Base-by-base conservation (phyloP, 2,113 vertebrate species). In the Caranx melampygus region DNA sequence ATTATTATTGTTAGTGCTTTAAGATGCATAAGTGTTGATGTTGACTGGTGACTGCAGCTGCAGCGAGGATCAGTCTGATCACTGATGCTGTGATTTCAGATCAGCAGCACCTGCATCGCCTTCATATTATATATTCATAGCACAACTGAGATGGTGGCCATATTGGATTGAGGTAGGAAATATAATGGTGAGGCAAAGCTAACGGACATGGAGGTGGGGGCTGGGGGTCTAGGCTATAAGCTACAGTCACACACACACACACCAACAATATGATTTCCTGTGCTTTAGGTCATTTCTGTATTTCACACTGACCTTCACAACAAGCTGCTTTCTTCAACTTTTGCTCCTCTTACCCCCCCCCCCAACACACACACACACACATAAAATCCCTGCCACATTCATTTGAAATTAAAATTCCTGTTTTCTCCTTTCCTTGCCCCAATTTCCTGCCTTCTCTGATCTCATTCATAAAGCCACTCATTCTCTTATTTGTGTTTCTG, bases 41-140 rank as follows among this genome's bases (percentile, higher is more conserved):
- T 40, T 21, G 1, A 59, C 13, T 31, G 8, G 33, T 67, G 44
- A 33, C n/a, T 63, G 42, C 55, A 78, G 82, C 72, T 78, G 65
- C 65, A 72, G 54, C 31, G 13, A 26, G 63, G 6, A n/a, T 55
- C 57, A 37, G 54, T 69, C 35, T 59, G 62, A 20, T 68, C 16
- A 21, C 2, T 72, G 59, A 2, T 65, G 60, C 1, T 74, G 57
- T 72, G 78, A 47, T 72, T 64, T 69, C 74, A 59, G 15, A 59
- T 49, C 58, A 69, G 34, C 76, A 71, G 47, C 69, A 75, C 47
- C 71, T 65, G 62, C 79, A 76, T 82, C 74, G 9, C 26, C 63
- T 47, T 44, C 13, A 6, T 59, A 82, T 92, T 89, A 88, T 86
- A 92, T 88, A 92, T 93, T 92, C 92, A 92, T 88, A 93, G 92